Evolutionary conservation across 2,113 vertebrate species (phyloP), one percentile per base, ranked within the genome.

Genomic region (Coregonus clupeaformis): DNA sequence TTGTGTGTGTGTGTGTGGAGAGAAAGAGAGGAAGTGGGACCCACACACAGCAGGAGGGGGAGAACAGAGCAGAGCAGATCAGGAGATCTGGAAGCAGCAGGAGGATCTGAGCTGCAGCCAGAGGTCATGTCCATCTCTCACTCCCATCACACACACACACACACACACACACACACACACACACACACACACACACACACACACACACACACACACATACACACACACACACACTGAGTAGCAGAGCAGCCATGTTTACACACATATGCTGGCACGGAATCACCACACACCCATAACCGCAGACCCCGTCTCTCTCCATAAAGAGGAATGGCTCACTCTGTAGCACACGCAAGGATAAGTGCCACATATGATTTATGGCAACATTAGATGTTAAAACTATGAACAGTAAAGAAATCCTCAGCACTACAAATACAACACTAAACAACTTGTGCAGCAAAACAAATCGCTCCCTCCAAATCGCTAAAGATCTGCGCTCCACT

Each of bases 371-470:
- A 75, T 69, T 76, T 82, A 82, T 57, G 29, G 30, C 74, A 74
- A 42, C 36, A 42, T 71, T 75, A 85, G 78, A 75, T 60, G 29
- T 68, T 69, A 52, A 72, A 52, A 59, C 52, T 68, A 74, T 79
- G 72, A 71, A 52, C 14, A 68, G 42, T 47, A 22, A 42, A 47
- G 68, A 49, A 60, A 27, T 71, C 64, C 63, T 55, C 42, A 45
- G 64, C 45, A 16, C 42, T 24, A 74, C 68, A 64, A 81, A 78
- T 52, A 71, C 30, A 71, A 70, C 47, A 36, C 25, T 76, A 55
- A 69, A 72, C 47, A 77, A 67, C 30, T 69, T 73, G 57, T 73
- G 72, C 57, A 78, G 66, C 76, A 82, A 72, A 79, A 79, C 77
- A 79, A 79, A 79, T 73, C 70, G 36, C 77, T 73, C 45, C 36